Base-by-base conservation (phyloP, 2,797 vertebrate genomes). In the Scolopax bukidnonensis region DNA sequence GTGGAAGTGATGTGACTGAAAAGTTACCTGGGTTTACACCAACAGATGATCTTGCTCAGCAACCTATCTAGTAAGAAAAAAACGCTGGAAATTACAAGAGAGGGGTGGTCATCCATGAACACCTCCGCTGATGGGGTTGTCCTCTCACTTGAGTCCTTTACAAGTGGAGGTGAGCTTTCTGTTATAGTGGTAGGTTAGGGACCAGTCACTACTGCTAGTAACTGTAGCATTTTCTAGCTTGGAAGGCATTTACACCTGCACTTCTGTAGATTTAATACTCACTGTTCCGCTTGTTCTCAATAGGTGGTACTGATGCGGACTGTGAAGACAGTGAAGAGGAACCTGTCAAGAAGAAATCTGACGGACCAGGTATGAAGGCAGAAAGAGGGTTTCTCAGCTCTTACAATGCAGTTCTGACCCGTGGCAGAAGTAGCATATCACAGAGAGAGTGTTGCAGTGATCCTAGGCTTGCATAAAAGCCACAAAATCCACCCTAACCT, bases 311-410 rank as follows among this genome's bases (percentile, higher is more conserved):
- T 88, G 97, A 98, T 51, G 98, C 99, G 4, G 99, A 99, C 48
- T 97, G 99, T 64, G 99, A 98, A 41, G 99, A 99, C 33, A 97
- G 96, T 4, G 99, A 99, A 33, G 98, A 99, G 10, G 98, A 98
- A 12, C 98, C 98, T 40, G 96, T 97, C 33, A 98, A 99, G 40
- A 98, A 97, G 93, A 99, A 99, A 94, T 99, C 98, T 48, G 98
- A 98, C 32, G 98, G 98, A 48, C 99, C 99, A 98, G 99, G 99
- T 99, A 95, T 79, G 93, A 96, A 76, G 30, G 61, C 82, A 61
- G 45, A 54, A 84, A 5, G 3, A 85, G 41, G 10, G 7, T 54
- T 94, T 79, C 61, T 78, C 45, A 54, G 63, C 54, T 77, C 5
- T 70, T 70, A 33, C 5, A 36, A 16, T 57, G 83, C n/a, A 25